Evolutionary conservation across 2,113 vertebrate species (phyloP), one percentile per base, ranked within the genome.

Genomic region (Erinaceus europaeus): DNA sequence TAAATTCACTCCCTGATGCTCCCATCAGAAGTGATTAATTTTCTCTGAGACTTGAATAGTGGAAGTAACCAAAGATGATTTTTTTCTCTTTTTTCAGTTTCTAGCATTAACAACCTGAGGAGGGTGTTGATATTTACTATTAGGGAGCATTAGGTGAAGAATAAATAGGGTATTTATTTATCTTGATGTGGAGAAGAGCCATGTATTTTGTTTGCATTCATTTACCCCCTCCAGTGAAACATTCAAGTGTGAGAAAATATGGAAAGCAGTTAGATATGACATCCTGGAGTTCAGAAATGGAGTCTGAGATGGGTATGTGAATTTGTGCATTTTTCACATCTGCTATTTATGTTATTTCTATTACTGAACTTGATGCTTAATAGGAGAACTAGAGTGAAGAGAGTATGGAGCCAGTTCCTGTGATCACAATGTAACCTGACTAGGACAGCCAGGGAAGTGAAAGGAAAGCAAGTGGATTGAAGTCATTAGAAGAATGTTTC

Each of bases 11-110:
- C 50, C 29, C 62, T 65, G 6, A 65, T 21, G 53, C n/a, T 27
- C 55, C 15, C 9, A 9, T 50, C 15, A 75, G 32, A 92, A 40
- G 15, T 65, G 46, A 84, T 64, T 86, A 68, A 78, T 74, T 88
- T 90, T 71, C 55, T 84, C 1, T 79, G 32, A 92, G 21, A 68
- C 18, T 80, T 86, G 12, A 90, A 84, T 36, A 84, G 59, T 71
- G 8, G 10, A 13, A 50, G 27, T 71, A 25, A 18, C 52, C 34
- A 78, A 52, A 74, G 29, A 61, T 57, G 12, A 44, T 68, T 62
- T 90, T 36, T n/a, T n/a, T n/a, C n/a, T n/a, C n/a, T n/a, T n/a
- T n/a, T n/a, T n/a, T 34, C 76, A 64, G 27, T 59, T 90, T 59
- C 25, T 13, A 67, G 53, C 36, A 38, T 59, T 61, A 86, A 17